These are phyloP conservation scores for Drosophila tanythrix DNA, from an alignment of 2,888 invertebrate genomes.

Conservation along the genomic window DNA sequence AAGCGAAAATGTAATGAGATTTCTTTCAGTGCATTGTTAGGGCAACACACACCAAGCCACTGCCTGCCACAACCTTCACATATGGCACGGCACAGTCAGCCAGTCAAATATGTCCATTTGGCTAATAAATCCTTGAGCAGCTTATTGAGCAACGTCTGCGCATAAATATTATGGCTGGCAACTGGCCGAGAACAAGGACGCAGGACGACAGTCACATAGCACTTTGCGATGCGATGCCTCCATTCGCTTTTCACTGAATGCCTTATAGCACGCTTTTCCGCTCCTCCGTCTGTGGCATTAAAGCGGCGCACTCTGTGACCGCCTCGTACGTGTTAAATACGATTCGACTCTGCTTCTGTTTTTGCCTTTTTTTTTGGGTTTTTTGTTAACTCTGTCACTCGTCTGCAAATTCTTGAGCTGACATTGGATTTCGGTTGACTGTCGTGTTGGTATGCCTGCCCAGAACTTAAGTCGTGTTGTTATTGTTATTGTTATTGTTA, in stretches of 20 bases:
- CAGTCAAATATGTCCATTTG: conserved; percentile 85
- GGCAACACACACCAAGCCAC: conserved; percentile 32
- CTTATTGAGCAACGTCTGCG: conserved; percentile 82
- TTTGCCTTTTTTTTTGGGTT: neutral
- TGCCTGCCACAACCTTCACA: conserved; percentile 53
- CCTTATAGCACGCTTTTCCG: conserved; percentile 27
- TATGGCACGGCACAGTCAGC: conserved; percentile 79
- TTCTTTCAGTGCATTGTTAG: conserved; percentile 56
- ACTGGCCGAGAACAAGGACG: conserved; percentile 55
- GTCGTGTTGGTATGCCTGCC: conserved; percentile 67
- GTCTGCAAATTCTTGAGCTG: conserved; percentile 73
- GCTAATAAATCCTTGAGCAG: conserved; percentile 85
- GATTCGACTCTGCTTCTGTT: conserved; percentile 50
- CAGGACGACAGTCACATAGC: conserved; percentile 25
- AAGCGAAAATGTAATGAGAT: neutral
- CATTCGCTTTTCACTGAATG: conserved; percentile 61
- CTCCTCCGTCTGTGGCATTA: conserved; percentile 30
- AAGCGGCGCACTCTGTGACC: conserved; percentile 43
- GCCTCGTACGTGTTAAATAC: conserved; percentile 77
- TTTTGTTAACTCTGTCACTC: conserved; percentile 11
- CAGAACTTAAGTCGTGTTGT: conserved; percentile 30
- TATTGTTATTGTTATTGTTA: conserved; percentile 38
- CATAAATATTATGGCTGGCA: conserved; percentile 78
- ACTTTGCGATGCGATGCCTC: conserved; percentile 25
- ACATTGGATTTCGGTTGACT: conserved; percentile 80